phyloP scores from a whole-genome alignment of 2,797 vertebrate genomes.

The Brachyalestes nurse region DNA sequence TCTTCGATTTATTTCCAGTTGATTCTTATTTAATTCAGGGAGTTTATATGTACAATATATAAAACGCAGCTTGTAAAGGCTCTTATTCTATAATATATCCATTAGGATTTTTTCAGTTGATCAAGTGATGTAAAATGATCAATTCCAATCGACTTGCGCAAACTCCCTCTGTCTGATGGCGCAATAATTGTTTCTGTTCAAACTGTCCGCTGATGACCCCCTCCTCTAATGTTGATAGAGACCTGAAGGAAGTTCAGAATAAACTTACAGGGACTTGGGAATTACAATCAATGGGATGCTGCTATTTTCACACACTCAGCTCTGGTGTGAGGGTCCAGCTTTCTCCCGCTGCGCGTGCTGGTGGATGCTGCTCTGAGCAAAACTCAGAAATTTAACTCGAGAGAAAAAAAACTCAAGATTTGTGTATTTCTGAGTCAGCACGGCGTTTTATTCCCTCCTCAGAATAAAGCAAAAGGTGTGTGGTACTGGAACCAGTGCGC shows the following conservation, averaged over 20 bases:
- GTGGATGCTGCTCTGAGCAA: too few relatives aligned
- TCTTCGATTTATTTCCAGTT: too few relatives aligned
- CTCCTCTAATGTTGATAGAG: not conserved
- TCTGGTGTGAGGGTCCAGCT: not conserved
- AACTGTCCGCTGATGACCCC: not conserved
- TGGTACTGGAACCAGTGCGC: too few relatives aligned
- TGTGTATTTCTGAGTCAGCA: too few relatives aligned
- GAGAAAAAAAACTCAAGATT: not conserved
- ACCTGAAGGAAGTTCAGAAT: not conserved
- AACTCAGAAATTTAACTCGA: not conserved
- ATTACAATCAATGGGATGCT: not conserved
- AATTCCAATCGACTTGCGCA: not conserved
- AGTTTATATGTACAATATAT: too few relatives aligned
- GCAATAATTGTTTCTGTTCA: not conserved
- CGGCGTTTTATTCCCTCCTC: too few relatives aligned
- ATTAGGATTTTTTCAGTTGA: too few relatives aligned
- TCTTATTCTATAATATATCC: too few relatives aligned
- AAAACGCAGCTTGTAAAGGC: too few relatives aligned
- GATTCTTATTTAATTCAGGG: too few relatives aligned
- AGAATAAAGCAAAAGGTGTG: too few relatives aligned
- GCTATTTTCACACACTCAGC: not conserved
- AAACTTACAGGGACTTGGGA: not conserved
- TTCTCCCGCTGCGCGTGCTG: not conserved
- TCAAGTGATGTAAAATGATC: too few relatives aligned
- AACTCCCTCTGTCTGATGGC: not conserved